Evolutionary conservation across 2,797 vertebrate species (phyloP).

Genomic region (Tauraco hartlaubi): DNA sequence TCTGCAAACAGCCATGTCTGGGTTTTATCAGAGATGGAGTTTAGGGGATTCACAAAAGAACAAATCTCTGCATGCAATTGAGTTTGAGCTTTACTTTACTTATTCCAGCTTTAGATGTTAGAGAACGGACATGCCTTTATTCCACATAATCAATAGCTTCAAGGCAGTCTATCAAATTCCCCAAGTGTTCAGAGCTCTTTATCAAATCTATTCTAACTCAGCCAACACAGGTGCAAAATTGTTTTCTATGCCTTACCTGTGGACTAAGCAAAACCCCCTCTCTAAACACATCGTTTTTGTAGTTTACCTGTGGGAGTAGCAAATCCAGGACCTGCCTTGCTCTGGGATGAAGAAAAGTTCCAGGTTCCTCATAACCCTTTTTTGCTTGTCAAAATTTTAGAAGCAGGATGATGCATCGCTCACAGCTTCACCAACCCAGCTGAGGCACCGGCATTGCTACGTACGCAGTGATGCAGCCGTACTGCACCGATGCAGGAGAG

Average conservation of each 20-base stretch:
- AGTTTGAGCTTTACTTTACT: not conserved
- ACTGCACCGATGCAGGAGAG: fast-evolving
- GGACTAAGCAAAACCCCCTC: not conserved
- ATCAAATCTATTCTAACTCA: not conserved
- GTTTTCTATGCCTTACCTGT: not conserved
- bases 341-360: not conserved
- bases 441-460: not conserved
- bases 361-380: not conserved
- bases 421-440: no score
- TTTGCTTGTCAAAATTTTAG: not conserved
- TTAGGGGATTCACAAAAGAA: not conserved
- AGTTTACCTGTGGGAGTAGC: not conserved
- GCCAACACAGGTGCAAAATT: not conserved
- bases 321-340: not conserved
- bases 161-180: not conserved
- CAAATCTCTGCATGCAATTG: not conserved
- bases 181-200: not conserved
- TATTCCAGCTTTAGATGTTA: not conserved
- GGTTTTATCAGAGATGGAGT: not conserved
- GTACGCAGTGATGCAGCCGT: not conserved
- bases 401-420: not conserved
- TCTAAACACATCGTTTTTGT: not conserved
- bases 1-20: not conserved
- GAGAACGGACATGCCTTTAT: not conserved
- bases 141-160: not conserved